Base-by-base conservation (phyloP, 2,113 vertebrate genomes). In the Oryzias curvinotus region DNA sequence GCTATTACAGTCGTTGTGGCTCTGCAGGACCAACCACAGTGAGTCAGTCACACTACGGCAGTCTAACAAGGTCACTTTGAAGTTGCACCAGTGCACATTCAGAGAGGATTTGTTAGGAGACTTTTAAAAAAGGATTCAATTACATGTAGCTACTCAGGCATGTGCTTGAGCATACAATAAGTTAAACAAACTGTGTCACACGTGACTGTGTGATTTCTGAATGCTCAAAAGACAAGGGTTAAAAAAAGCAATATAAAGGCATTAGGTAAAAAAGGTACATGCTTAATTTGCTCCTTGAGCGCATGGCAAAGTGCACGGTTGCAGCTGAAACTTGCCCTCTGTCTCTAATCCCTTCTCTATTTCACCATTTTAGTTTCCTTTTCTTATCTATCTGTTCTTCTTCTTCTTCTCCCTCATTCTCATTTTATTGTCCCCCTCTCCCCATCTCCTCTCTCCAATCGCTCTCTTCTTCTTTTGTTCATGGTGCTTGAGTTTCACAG, bases 401-500 rank as follows among this genome's bases (percentile, higher is more conserved):
- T 3, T 23, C 55, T 57, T 26, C 25, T 49, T 57, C 56, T 42
- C n/a, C n/a, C n/a, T n/a, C n/a, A n/a, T 57, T 73, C 52, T 69
- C 60, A 45, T 72, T 74, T 71, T 18, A 44, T 23, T 56, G 52
- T 26, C 61, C 10, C 59, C 25, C 42, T 52, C 46, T 26, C 16
- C 36, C 45, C 52, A 46, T 62, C 52, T 52, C 41, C 52, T 54
- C 43, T 66, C 56, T 50, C 30, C 62, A 56, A 30, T 62, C 66
- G 67, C 54, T 73, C 53, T 68, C 74, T 62, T 60, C 48, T 63
- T 57, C 79, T 65, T 78, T 84, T 83, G 73, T 87, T 87, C 81
- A 78, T 65, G 77, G 86, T 59, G 69, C 73, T 80, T 71, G 76
- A 65, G 69, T 87, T 83, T 77, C 83, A 84, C 90, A 91, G 88